Percentiles rank a stretch among this genome's conserved stretches.
Evolutionary conservation across 2,888 invertebrate genomes (phyloP).

Genomic region (Eupelmus urozonus): DNA sequence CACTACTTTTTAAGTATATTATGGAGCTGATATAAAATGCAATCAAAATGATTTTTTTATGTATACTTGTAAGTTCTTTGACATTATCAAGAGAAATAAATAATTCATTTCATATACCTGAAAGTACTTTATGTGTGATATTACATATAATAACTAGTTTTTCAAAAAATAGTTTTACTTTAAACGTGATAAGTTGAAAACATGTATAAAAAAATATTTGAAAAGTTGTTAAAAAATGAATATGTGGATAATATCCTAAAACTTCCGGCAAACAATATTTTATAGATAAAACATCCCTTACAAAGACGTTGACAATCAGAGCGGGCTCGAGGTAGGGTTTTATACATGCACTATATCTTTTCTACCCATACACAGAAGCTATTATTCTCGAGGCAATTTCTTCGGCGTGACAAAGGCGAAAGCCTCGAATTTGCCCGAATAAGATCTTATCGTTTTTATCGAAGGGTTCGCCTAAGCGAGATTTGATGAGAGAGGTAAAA

Average conservation of each 20-base stretch:
- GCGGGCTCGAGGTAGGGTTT: constrained; percentile 21
- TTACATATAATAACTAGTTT: no score
- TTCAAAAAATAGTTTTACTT: no score
- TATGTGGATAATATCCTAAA: not conserved
- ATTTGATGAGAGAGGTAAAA: constrained; percentile 67
- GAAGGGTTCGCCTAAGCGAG: constrained; percentile 67
- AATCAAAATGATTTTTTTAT: not conserved
- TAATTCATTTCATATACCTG: no score
- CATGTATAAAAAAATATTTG: no score
- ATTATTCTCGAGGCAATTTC: constrained; percentile 58
- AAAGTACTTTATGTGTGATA: no score
- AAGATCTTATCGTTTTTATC: constrained; percentile 64
- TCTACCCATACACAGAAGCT: constrained; percentile 36
- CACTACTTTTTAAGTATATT: not conserved
- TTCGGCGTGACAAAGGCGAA: constrained; percentile 60
- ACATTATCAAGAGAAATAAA: no score
- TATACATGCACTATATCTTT: constrained; percentile 20
- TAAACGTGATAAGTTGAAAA: no score
- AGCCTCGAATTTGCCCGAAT: constrained; percentile 66
- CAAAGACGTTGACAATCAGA: constrained; percentile 40
- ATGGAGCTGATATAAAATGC: not conserved
- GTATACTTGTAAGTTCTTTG: no score
- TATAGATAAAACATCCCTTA: constrained; percentile 32
- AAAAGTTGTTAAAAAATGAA: not conserved
- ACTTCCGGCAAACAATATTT: not conserved